These are phyloP conservation scores for Drosophila formosana DNA, from an alignment of 2,888 invertebrate genomes.

Conservation along the genomic window DNA sequence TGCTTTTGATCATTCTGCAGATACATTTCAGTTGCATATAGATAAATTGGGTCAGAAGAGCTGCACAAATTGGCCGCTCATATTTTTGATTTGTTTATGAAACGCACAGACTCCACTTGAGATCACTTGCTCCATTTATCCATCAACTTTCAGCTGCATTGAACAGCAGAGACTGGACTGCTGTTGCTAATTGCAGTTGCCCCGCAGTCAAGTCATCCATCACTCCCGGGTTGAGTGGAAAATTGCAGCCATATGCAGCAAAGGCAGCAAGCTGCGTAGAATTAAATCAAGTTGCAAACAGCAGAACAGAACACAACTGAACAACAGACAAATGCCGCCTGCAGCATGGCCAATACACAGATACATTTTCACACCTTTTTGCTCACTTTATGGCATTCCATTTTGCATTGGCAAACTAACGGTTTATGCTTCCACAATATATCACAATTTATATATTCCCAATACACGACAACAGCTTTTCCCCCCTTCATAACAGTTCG, in stretches of 20 bases:
- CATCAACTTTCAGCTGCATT: slow-evolving; percentile 48
- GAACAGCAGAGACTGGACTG: slow-evolving; percentile 23
- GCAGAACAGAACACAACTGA: neutral
- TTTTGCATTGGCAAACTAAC: slow-evolving; percentile 16
- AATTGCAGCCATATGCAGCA: slow-evolving; percentile 37
- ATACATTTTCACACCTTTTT: slow-evolving; percentile 27
- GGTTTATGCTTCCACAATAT: slow-evolving; percentile 19
- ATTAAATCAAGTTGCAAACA: slow-evolving; percentile 13
- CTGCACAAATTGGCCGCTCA: slow-evolving; percentile 52
- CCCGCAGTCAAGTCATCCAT: slow-evolving; percentile 47
- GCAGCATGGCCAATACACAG: slow-evolving; percentile 7
- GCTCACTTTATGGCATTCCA: slow-evolving; percentile 16
- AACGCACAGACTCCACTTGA: slow-evolving; percentile 51
- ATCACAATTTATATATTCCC: slow-evolving; percentile 18
- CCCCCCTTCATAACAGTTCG: slow-evolving; percentile 4
- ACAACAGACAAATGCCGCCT: slow-evolving; percentile 18
- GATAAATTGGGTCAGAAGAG: slow-evolving; percentile 55
- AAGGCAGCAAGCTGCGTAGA: slow-evolving; percentile 24
- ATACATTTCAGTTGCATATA: slow-evolving; percentile 15
- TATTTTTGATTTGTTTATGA: slow-evolving; percentile 67
- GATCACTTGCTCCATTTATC: slow-evolving; percentile 58
- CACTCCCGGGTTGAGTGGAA: slow-evolving; percentile 40
- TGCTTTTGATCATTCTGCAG: slow-evolving; percentile 19
- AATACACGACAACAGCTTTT: slow-evolving; percentile 2
- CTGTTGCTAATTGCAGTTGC: slow-evolving; percentile 49